phyloP scores from a whole-genome alignment of 2,797 vertebrate genomes.

The Tokudaia tokunoshimensis region DNA sequence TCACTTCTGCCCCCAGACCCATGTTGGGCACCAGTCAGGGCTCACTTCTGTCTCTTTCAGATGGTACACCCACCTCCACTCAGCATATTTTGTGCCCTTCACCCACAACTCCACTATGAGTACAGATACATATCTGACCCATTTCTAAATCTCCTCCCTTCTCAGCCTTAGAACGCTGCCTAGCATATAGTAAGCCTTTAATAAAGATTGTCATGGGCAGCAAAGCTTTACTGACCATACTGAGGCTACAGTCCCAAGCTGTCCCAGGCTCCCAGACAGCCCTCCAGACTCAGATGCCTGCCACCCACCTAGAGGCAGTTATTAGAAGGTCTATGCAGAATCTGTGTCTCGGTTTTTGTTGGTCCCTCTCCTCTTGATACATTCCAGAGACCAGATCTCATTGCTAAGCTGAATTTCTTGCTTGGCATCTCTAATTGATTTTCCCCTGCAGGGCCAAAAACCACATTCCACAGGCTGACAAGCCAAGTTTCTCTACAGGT shows the following conservation, averaged over 20 bases:
- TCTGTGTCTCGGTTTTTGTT: neutral
- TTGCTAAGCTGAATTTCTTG: constrained; percentile 71
- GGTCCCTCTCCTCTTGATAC: neutral
- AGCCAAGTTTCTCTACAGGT: constrained; percentile 54
- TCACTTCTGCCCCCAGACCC: neutral
- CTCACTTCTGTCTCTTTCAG: neutral
- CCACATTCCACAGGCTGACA: constrained; percentile 66
- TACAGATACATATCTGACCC: neutral
- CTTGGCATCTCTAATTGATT: constrained; percentile 71
- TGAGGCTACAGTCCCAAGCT: neutral
- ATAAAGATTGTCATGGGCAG: neutral
- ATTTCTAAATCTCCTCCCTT: neutral
- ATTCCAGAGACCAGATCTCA: constrained; percentile 72
- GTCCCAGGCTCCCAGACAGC: neutral
- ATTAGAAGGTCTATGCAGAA: constrained; percentile 40
- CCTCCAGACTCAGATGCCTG: accelerated
- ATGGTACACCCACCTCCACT: neutral
- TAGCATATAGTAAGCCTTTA: neutral
- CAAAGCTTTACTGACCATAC: accelerated
- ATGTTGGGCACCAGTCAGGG: neutral
- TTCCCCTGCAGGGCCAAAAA: constrained; percentile 67
- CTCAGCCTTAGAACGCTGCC: neutral
- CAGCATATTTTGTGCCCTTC: neutral
- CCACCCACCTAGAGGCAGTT: neutral
- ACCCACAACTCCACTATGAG: neutral